Evolutionary conservation across 2,797 vertebrate genomes (phyloP), one percentile per base, ranked within the genome.

Genomic region (Lacerta viridis): DNA sequence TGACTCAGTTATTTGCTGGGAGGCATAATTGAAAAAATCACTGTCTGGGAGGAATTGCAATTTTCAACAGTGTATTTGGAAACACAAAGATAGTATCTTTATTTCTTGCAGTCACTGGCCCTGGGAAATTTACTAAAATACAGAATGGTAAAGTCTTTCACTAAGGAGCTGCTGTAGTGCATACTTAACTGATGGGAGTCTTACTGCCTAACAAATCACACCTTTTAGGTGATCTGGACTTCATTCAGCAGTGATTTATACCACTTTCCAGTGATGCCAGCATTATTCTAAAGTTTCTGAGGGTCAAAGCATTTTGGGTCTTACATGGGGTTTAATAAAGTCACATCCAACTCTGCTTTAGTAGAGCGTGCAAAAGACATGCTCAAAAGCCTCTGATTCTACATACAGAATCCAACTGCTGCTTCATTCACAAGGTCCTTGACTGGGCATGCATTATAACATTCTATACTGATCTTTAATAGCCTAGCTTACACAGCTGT

Each of bases 1-100:
- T 92, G 93, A 84, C 36, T 69, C 81, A n/a, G 92, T 85, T 86
- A 64, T 89, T 91, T 87, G 39, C 4, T 78, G 90, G 84, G 0
- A 0, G 27, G 0, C 59, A 68, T 87, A 90, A 92, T 5, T 85
- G 13, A 88, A 88, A 91, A 89, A 84, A 88, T 84, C 33, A 89
- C 46, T 83, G 85, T 72, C 87, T 2, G n/a, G 29, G 75, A 83
- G 85, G 61, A 77, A 18, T 39, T 84, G 33, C 1, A 0, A 68
- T 80, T 85, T 87, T 46, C 0, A 0, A 61, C 33, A 15, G 59
- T 36, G 39, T 68, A 46, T 43, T 36, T 46, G 79, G 66, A 83
- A 91, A 18, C n/a, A 11, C 18, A 20, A 20, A 71, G 6, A 29
- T 39, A 23, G 5, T 88, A 77, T 83, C 69, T 36, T 87, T 80